Base-by-base conservation (phyloP, 2,888 invertebrate genomes). In the Apotomis capreana region DNA sequence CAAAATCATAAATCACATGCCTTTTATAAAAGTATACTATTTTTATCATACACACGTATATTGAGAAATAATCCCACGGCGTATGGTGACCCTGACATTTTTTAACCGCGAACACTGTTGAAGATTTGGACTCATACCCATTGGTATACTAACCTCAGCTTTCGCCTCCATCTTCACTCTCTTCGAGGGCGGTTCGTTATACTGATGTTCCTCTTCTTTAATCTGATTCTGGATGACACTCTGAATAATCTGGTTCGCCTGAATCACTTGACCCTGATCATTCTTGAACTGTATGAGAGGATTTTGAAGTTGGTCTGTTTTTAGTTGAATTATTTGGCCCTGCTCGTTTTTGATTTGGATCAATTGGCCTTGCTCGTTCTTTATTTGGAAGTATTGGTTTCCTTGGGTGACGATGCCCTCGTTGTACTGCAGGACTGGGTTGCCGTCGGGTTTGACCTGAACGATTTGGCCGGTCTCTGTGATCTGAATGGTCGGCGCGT, bases 391-490 rank as follows among this genome's bases (percentile, higher is more conserved):
- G 75, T 85, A 92, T 44, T 89, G 90, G 8, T 84, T 84, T 9
- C 84, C 82, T 65, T 88, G 87, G 0, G 84, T 64, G 3, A 87
- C 78, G 1, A 88, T 73, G 0, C 84, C 81, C 0, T 79, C 74
- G 70, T 85, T 89, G 64, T 90, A 86, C 76, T 92, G 92, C 74
- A 92, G 84, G 55, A 92, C 80, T 0, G 88, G 86, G 9, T 86
- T 85, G 0, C 82, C 55, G 13, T 93, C 92, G 0, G 86, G 72
- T 74, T 92, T 92, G 4, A 93, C 91, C 77, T 92, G 92, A 3
- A 93, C 89, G 1, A 93, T 93, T 81, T 93, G 92, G 3, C 93
- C 93, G 0, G 92, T 90, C 76, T 93, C 93, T 0, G 92, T 93
- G 70, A 93, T 93, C 78, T 93, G 93, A 4, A 93, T 93, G 4